phyloP scores from a whole-genome alignment of 2,888 invertebrate genomes.

The Lycophotia porphyrea region DNA sequence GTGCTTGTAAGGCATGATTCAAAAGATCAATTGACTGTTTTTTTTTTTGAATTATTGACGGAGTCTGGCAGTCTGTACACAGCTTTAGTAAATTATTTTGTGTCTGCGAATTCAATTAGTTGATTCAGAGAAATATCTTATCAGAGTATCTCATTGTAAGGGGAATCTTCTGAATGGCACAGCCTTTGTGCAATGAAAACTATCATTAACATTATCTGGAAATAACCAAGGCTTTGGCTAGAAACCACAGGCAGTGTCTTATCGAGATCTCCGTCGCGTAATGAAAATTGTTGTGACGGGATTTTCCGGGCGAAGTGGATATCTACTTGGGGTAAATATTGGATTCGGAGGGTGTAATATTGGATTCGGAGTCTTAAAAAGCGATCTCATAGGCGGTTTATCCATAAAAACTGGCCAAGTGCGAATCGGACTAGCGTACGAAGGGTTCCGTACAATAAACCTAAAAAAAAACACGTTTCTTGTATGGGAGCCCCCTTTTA shows the following conservation, averaged over 20 bases:
- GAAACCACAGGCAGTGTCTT: not conserved
- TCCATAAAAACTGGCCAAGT: too few species aligned
- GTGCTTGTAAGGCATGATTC: too few species aligned
- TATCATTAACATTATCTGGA: constrained; percentile 8
- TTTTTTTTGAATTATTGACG: too few species aligned
- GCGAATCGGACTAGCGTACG: too few species aligned
- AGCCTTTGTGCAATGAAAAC: constrained; percentile 11
- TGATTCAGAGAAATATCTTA: constrained; percentile 7
- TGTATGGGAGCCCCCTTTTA: too few species aligned
- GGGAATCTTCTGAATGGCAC: not conserved
- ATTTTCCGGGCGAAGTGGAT: not conserved
- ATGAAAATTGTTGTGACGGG: constrained; percentile 6
- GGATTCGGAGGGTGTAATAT: not conserved
- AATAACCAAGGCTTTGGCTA: not conserved
- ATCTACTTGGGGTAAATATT: not conserved
- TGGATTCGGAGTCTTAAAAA: not conserved
- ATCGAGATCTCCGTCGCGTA: constrained; percentile 1
- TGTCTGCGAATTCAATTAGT: constrained; percentile 23
- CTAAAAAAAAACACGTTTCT: too few species aligned
- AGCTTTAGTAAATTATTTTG: not conserved
- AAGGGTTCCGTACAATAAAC: too few species aligned
- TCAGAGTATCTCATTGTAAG: not conserved
- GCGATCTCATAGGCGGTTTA: not conserved
- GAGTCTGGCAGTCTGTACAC: not conserved
- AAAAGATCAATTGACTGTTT: too few species aligned